Percentiles rank a stretch among this genome's conserved stretches.
Conservation (phyloP, 2,113 vertebrate genomes). For the Dinomys branickii region DNA sequence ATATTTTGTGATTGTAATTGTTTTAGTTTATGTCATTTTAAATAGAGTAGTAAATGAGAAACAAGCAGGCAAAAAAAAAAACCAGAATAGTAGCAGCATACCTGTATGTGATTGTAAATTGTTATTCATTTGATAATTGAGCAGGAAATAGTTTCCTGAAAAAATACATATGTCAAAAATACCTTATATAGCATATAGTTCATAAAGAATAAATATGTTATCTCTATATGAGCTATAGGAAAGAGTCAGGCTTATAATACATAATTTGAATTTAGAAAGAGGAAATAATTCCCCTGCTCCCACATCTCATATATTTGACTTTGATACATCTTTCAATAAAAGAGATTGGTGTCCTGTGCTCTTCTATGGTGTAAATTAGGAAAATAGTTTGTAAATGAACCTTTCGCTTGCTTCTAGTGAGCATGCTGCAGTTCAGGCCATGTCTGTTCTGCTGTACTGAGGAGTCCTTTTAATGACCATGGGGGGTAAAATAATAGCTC, state of each 20-base stretch:
- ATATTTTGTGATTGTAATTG: background rate
- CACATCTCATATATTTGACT: background rate
- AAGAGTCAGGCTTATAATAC: background rate
- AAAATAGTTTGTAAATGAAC: background rate
- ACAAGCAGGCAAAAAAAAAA: too few relatives aligned
- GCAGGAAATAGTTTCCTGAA: background rate
- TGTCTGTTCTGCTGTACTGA: background rate
- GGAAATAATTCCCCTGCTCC: background rate
- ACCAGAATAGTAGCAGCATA: too few relatives aligned
- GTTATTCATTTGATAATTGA: background rate
- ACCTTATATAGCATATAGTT: background rate
- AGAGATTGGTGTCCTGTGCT: background rate
- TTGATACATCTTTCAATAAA: background rate
- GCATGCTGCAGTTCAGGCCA: background rate
- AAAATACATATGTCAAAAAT: background rate
- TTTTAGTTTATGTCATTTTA: too few relatives aligned
- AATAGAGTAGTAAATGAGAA: too few relatives aligned
- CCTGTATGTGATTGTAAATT: too few relatives aligned
- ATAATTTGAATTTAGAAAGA: background rate
- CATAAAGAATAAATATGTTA: background rate
- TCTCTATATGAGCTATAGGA: background rate
- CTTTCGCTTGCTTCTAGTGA: background rate
- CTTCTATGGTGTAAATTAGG: background rate
- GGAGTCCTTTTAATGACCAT: background rate
- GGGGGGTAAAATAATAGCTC: background rate